Evolutionary conservation across 2,888 invertebrate species (phyloP), one percentile per base, ranked within the genome.

Genomic region (Troglohyphantes excavatus): DNA sequence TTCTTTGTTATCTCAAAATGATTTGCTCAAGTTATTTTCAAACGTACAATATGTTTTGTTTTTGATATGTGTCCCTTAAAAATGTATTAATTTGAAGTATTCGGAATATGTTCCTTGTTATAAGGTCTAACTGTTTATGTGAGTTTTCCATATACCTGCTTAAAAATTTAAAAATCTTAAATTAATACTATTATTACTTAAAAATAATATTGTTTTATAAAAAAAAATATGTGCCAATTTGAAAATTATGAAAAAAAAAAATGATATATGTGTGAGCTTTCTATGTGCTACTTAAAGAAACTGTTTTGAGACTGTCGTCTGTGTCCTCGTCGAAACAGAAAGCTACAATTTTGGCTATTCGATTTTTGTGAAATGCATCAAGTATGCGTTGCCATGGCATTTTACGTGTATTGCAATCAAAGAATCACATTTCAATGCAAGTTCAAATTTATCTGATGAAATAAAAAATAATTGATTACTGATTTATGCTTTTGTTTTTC

Each of bases 401-500:
- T 53, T 53, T 53, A n/a, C n/a, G 53, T 53, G 53, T 53, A 53
- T 17, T 53, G 17, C n/a, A n/a, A 53, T 17, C 17, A 1, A 13
- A 0, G n/a, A 53, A 53, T 53, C 17, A 5, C 2, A 17, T 53
- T 53, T 13, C 53, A 53, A n/a, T 53, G 13, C 53, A 53, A n/a
- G n/a, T n/a, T 53, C 13, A 53, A 53, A 53, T 33, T 33, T 33
- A 6, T 33, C 33, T 33, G 33, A 53, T n/a, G 5, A n/a, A 53
- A 53, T 53, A 53, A 53, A 53, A 33, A 53, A 53, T 53, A n/a
- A 53, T 33, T 53, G 53, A 53, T 53, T 53, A 13, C 53, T 53
- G n/a, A 13, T 53, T 17, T 11, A 2, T 53, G 13, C 5, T 53
- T n/a, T 13, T n/a, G 53, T 53, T n/a, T 53, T 53, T 53, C 17